Percentiles rank a stretch among this genome's conserved stretches.
Conservation (phyloP, 2,113 vertebrate species). For the Sceloporus tristichus region DNA sequence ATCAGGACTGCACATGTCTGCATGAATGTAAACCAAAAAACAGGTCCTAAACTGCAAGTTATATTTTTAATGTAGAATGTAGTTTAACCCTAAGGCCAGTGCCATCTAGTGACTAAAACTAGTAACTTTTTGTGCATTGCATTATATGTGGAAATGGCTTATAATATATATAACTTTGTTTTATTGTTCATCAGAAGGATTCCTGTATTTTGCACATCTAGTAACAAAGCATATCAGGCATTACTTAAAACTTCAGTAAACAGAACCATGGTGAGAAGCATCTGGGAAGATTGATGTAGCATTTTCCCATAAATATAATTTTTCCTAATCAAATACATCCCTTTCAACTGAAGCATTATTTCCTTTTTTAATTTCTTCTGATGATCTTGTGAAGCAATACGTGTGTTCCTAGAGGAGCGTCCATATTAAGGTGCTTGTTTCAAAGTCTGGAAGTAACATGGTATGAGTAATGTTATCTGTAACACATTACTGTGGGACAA, state of each 20-base stretch:
- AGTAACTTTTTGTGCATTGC: not conserved
- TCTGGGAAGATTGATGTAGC: not conserved
- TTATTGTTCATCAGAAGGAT: too few relatives aligned
- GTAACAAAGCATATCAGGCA: not conserved
- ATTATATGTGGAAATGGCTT: not conserved
- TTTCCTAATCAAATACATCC: not conserved
- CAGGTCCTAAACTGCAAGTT: not conserved
- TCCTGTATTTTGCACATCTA: not conserved
- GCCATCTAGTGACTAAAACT: not conserved
- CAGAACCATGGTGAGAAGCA: not conserved
- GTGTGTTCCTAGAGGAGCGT: constrained; percentile 15
- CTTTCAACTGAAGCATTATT: not conserved
- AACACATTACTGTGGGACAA: not conserved
- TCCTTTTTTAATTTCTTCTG: not conserved
- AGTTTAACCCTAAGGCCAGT: not conserved
- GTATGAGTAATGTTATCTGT: not conserved
- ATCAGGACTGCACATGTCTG: not conserved
- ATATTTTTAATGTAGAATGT: not conserved
- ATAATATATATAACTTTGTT: not conserved
- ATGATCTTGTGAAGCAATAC: not conserved
- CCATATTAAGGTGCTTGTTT: not conserved
- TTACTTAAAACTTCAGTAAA: not conserved
- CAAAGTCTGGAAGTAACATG: not conserved
- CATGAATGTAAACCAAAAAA: not conserved
- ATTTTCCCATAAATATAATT: constrained; percentile 11